These are phyloP conservation scores for Gallirallus australis DNA, from an alignment of 2,797 vertebrate species.

Conservation along the genomic window DNA sequence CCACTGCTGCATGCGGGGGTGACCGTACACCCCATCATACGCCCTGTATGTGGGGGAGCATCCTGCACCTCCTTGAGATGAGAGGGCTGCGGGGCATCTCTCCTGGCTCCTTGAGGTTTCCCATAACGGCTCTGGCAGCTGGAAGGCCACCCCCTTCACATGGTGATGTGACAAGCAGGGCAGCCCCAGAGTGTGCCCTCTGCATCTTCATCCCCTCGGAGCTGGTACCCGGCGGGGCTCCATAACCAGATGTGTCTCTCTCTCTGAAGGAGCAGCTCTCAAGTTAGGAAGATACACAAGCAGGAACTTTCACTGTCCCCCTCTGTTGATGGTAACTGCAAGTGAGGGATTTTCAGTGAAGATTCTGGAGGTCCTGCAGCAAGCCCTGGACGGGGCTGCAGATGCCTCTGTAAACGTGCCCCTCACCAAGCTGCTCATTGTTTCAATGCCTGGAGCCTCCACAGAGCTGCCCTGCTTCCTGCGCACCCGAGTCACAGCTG, in stretches of 20 bases:
- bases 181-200: rapidly evolving
- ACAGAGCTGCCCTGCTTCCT: background rate
- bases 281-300: background rate
- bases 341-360: background rate
- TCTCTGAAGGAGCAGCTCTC: background rate
- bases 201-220: background rate
- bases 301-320: background rate
- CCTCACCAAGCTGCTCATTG: rapidly evolving
- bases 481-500: rapidly evolving
- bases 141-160: background rate
- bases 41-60: rapidly evolving
- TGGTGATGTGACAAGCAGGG: background rate
- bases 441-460: background rate
- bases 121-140: background rate
- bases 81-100: rapidly evolving
- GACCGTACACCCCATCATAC: rapidly evolving
- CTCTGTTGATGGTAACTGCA: background rate
- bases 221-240: background rate
- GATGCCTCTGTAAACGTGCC: background rate
- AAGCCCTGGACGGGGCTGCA: background rate
- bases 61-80: rapidly evolving
- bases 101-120: background rate
- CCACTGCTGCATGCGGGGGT: rapidly evolving
- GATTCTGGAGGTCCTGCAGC: background rate
- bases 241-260: rapidly evolving